Evolutionary conservation across 2,888 invertebrate species (phyloP).

Genomic region (Xanthorhoe spadicearia): DNA sequence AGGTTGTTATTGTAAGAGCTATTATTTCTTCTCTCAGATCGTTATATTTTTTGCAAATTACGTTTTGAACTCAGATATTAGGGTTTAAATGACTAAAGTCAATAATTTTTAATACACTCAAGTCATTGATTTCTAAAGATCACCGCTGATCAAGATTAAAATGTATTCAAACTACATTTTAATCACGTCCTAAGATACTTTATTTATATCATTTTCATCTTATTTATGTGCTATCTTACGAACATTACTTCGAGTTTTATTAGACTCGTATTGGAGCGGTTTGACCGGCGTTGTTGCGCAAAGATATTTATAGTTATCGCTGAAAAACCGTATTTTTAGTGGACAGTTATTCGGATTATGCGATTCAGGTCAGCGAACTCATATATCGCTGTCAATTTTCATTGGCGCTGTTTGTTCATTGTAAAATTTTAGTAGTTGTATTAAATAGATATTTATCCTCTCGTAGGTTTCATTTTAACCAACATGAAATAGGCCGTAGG

Average conservation of each 20-base stretch:
- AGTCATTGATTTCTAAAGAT: background rate
- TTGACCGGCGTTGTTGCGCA: conserved; percentile 32
- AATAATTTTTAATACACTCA: background rate
- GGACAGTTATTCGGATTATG: conserved; percentile 31
- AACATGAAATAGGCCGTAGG: too few relatives aligned
- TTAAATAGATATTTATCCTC: background rate
- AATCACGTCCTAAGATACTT: background rate
- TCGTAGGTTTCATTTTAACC: background rate
- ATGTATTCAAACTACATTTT: background rate
- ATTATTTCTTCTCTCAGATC: background rate
- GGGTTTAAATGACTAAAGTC: too few relatives aligned
- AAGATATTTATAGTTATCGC: conserved; percentile 40
- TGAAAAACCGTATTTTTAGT: conserved; percentile 31
- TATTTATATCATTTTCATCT: background rate
- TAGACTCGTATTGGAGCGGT: conserved; percentile 21
- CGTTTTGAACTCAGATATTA: background rate
- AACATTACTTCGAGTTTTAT: conserved; percentile 24
- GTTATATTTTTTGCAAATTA: background rate
- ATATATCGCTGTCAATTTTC: conserved; percentile 25
- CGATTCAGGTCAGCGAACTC: conserved; percentile 41
- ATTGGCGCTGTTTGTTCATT: conserved; percentile 6
- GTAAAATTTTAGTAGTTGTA: background rate
- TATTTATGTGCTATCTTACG: background rate
- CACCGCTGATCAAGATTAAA: background rate
- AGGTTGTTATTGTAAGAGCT: background rate